Evolutionary conservation across 1,140 invertebrate genomes (phyloP), one percentile per base, ranked within the genome.

Genomic region (Solenopsis invicta): DNA sequence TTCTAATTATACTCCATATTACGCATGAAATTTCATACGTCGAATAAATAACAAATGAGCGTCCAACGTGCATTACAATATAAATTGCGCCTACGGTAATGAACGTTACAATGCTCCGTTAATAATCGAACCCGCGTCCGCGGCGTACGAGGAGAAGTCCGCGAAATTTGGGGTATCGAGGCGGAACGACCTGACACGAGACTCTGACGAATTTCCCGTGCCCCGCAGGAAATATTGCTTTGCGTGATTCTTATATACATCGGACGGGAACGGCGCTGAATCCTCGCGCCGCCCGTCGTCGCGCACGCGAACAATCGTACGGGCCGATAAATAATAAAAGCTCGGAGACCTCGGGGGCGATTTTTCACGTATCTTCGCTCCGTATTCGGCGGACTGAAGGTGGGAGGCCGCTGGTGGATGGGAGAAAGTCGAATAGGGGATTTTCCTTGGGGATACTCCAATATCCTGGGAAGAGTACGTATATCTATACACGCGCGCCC

Each of bases 361-460:
- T 92, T 92, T 90, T 91, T 89, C 90, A 91, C 89, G 69, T 90
- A 91, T 91, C 90, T 91, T 91, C 90, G 87, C 89, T 76, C 76
- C 18, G 78, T 82, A 90, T 91, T 89, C 91, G 21, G 71, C 34
- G 74, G 76, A 41, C 10, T n/a, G 82, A 21, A 3, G 66, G 45
- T 13, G 9, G n/a, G n/a, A 4, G 24, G 45, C 50, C 64, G n/a
- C 66, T 13, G 72, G 72, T n/a, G 62, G 21, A 72, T 61, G 29
- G 86, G 66, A 78, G 87, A 89, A 88, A 91, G 90, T 88, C 86
- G 90, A 91, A 91, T 91, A 88, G 90, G 72, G 54, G 90, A 90
- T 90, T 91, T 91, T 91, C 90, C 89, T 91, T 89, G 86, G 90
- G 90, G 90, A 91, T 91, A 91, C 88, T 91, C 88, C 90, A 90